Percentiles rank a stretch among this genome's conserved stretches.
Evolutionary conservation across 2,888 invertebrate species (phyloP).

Genomic region (Hartigia nigra): DNA sequence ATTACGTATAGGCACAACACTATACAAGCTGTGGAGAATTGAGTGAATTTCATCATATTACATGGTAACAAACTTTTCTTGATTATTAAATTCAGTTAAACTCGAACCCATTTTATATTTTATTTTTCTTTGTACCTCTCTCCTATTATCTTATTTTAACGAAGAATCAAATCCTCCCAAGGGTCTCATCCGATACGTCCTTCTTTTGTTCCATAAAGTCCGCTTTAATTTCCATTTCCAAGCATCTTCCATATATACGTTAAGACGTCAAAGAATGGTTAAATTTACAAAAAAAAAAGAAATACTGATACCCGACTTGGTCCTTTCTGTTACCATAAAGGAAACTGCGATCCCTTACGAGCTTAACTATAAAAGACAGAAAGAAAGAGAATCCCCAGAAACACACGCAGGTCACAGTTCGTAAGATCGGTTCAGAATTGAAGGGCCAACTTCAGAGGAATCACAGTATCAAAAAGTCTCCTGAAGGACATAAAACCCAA

Average conservation of each 20-base stretch:
- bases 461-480: too few relatives aligned
- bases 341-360: too few relatives aligned
- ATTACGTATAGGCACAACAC: neutral
- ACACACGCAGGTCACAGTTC: too few relatives aligned
- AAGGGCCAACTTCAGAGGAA: too few relatives aligned
- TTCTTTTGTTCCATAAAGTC: slow-evolving; percentile 44
- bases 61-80: neutral
- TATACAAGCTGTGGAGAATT: neutral
- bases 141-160: slow-evolving; percentile 41
- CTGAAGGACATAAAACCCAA: too few relatives aligned
- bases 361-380: too few relatives aligned
- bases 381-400: too few relatives aligned
- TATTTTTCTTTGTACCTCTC: slow-evolving; percentile 10
- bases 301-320: too few relatives aligned
- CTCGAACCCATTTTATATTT: neutral
- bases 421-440: too few relatives aligned
- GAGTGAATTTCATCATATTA: neutral
- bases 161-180: neutral
- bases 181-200: slow-evolving; percentile 14
- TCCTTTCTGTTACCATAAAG: too few relatives aligned
- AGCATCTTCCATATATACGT: neutral
- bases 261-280: slow-evolving; percentile 32
- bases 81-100: too few relatives aligned
- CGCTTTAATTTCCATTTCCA: slow-evolving; percentile 29
- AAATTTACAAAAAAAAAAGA: slow-evolving; percentile 28